Evolutionary conservation across 2,113 vertebrate species (phyloP).

Genomic region (Taxidea taxus): DNA sequence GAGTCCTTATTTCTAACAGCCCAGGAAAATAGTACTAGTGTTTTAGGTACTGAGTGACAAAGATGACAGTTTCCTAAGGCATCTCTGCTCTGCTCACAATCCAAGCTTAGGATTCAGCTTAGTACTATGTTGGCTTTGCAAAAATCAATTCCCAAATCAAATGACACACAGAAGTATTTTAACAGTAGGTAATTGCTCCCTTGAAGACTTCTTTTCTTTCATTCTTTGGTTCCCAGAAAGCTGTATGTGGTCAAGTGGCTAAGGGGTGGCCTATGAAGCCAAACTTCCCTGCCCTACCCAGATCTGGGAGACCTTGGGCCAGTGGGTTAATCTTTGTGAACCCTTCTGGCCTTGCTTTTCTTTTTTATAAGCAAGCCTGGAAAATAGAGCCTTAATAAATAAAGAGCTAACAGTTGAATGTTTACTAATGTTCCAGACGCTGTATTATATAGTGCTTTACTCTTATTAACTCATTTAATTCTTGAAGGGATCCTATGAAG

Average conservation of each 20-base stretch:
- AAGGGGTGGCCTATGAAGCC: neutral
- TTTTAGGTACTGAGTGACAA: neutral
- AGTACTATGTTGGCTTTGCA: neutral
- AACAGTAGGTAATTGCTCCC: neutral
- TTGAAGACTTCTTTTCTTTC: neutral
- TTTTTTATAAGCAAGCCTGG: neutral
- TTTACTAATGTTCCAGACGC: neutral
- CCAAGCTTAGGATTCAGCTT: neutral
- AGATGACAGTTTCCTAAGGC: neutral
- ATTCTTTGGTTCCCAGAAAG: conserved; percentile 18
- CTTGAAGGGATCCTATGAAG: neutral
- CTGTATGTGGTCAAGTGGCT: neutral
- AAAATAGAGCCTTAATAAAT: neutral
- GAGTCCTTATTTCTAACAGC: neutral
- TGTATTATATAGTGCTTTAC: neutral
- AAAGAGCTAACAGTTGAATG: neutral
- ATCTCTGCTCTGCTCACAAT: neutral
- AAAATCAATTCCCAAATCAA: neutral
- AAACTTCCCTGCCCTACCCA: neutral
- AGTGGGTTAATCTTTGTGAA: neutral
- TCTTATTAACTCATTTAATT: neutral
- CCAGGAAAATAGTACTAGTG: neutral
- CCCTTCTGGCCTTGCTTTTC: neutral
- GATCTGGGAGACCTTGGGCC: neutral
- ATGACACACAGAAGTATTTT: neutral